Evolutionary conservation across 2,113 vertebrate genomes (phyloP).

Genomic region (Mesembrinibis cayennensis): DNA sequence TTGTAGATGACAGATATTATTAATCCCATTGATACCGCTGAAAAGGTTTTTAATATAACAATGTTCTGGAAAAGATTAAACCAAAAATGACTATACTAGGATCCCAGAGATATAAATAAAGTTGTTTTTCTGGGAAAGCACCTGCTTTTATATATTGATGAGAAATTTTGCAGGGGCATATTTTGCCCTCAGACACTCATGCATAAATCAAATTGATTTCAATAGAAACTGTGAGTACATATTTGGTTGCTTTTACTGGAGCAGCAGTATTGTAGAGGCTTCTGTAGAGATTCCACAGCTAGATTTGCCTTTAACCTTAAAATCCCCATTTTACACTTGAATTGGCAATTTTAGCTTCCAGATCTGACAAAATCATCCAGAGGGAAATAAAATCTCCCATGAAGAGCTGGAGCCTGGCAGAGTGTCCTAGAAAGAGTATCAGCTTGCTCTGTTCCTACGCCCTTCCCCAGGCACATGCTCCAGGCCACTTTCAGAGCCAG

Average conservation of each 20-base stretch:
- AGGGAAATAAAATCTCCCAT: neutral
- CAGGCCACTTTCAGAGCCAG: neutral
- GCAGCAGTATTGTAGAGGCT: neutral
- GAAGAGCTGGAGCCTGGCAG: neutral
- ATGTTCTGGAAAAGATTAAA: neutral
- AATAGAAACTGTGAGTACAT: neutral
- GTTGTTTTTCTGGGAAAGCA: neutral
- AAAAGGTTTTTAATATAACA: constrained; percentile 30
- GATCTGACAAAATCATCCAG: neutral
- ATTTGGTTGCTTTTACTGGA: neutral
- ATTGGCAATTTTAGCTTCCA: neutral
- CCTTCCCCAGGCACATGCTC: neutral
- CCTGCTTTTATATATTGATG: neutral
- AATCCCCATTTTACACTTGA: constrained; percentile 13
- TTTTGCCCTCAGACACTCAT: neutral
- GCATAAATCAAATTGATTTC: neutral
- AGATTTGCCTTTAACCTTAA: neutral
- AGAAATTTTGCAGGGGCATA: neutral
- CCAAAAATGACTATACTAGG: neutral
- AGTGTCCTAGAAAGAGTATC: neutral
- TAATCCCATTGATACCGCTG: neutral
- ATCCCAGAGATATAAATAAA: neutral
- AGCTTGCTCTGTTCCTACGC: neutral
- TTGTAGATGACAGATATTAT: neutral
- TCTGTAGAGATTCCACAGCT: neutral